Evolutionary conservation across 2,113 vertebrate species (phyloP).

Genomic region (Melanostigma gelatinosum): DNA sequence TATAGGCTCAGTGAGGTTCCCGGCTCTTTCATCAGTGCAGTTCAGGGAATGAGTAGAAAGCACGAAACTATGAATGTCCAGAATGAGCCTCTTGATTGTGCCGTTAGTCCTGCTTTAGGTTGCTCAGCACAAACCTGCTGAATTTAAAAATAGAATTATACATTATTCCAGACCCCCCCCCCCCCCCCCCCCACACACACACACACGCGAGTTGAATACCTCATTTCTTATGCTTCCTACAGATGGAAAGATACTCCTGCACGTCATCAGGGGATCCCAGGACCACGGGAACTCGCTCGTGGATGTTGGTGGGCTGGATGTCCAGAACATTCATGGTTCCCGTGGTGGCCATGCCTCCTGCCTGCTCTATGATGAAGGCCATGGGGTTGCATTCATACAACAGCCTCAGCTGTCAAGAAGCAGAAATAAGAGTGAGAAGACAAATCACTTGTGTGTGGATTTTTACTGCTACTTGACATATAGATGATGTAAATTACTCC

Average conservation of each 20-base stretch:
- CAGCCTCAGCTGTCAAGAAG: conserved; percentile 87
- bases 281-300: conserved; percentile 91
- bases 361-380: conserved; percentile 96
- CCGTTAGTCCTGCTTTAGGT: neutral
- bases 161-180: neutral
- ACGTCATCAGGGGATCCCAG: conserved; percentile 97
- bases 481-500: neutral
- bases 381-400: conserved; percentile 98
- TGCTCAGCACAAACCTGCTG: neutral
- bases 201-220: conserved; percentile 13
- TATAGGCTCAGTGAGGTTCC: neutral
- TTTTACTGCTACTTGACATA: neutral
- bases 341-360: conserved; percentile 94
- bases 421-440: neutral
- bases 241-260: conserved; percentile 90
- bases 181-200: no score
- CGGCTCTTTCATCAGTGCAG: conserved; percentile 36
- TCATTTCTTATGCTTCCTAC: conserved; percentile 89
- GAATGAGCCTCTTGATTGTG: neutral
- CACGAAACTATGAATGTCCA: conserved; percentile 3
- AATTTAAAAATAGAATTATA: neutral
- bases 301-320: conserved; percentile 91
- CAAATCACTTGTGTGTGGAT: neutral
- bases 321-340: conserved; percentile 90
- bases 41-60: conserved; percentile 11